Conservation (phyloP, 2,797 vertebrate genomes). For the Chloroceryle amazona region DNA sequence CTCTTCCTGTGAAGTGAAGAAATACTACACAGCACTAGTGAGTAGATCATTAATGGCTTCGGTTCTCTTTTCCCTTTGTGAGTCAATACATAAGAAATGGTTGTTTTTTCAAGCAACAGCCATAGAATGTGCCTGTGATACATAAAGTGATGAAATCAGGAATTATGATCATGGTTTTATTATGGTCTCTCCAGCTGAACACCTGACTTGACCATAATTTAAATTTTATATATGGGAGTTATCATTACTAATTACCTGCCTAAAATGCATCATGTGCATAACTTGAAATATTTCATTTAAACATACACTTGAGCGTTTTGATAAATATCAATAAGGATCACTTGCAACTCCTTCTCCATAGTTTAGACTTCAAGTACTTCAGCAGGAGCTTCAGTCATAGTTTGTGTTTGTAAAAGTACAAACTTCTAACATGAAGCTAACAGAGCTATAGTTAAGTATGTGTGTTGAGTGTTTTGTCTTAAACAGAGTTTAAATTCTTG, state of each 20-base stretch:
- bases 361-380: background rate
- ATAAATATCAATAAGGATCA: background rate
- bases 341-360: background rate
- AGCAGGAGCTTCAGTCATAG: background rate
- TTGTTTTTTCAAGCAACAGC: slow-evolving; percentile 49
- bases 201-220: background rate
- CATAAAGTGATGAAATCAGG: background rate
- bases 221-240: background rate
- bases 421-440: background rate
- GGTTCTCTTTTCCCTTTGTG: background rate
- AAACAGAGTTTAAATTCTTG: background rate
- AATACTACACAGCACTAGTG: background rate
- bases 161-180: slow-evolving; percentile 18
- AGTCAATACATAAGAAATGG: background rate
- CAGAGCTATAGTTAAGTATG: background rate
- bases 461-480: background rate
- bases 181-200: background rate
- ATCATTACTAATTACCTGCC: background rate
- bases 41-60: background rate
- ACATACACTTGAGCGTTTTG: background rate
- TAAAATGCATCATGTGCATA: background rate
- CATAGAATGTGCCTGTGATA: background rate
- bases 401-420: background rate
- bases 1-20: slow-evolving; percentile 10
- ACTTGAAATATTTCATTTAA: background rate